Conservation (phyloP, 2,888 invertebrate genomes). For the Tanaodytes sp. region DNA sequence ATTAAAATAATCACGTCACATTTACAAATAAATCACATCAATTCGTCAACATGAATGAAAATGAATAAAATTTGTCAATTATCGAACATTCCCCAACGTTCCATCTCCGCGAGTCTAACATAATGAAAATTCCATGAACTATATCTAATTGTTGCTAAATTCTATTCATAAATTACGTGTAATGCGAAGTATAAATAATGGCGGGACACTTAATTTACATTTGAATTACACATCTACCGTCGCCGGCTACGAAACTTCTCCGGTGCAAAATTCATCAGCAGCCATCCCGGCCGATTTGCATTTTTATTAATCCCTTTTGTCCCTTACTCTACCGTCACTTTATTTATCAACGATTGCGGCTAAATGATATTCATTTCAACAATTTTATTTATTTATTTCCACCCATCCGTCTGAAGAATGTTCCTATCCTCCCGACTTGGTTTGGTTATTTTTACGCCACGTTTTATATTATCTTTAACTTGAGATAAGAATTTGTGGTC, state of each 20-base stretch:
- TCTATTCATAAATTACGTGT: conserved; percentile 47
- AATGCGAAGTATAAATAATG: conserved; percentile 52
- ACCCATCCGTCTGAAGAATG: too few species aligned
- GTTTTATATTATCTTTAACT: too few species aligned
- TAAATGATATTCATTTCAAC: conserved; percentile 29
- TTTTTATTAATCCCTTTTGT: conserved; percentile 53
- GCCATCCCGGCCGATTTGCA: conserved; percentile 45
- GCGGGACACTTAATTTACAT: conserved; percentile 47
- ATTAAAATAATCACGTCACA: too few species aligned
- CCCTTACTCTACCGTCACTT: conserved; percentile 20
- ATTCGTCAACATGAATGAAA: too few species aligned
- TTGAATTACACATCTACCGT: conserved; percentile 51
- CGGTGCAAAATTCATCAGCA: conserved; percentile 48
- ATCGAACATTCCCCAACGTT: too few species aligned
- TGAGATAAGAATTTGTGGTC: too few species aligned
- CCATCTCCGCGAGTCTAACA: too few species aligned
- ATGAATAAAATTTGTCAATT: too few species aligned
- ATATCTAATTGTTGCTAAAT: conserved; percentile 48
- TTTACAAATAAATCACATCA: too few species aligned
- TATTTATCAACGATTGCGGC: conserved; percentile 43
- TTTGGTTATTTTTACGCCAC: too few species aligned
- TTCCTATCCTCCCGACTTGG: too few species aligned
- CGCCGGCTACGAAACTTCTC: conserved; percentile 32
- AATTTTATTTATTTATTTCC: conserved; percentile 30
- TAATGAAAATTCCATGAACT: conserved; percentile 26